Percentiles rank a stretch among this genome's conserved stretches.
These are phyloP conservation scores for Thryonomys swinderianus DNA, from an alignment of 2,113 vertebrate genomes.

Conservation along the genomic window DNA sequence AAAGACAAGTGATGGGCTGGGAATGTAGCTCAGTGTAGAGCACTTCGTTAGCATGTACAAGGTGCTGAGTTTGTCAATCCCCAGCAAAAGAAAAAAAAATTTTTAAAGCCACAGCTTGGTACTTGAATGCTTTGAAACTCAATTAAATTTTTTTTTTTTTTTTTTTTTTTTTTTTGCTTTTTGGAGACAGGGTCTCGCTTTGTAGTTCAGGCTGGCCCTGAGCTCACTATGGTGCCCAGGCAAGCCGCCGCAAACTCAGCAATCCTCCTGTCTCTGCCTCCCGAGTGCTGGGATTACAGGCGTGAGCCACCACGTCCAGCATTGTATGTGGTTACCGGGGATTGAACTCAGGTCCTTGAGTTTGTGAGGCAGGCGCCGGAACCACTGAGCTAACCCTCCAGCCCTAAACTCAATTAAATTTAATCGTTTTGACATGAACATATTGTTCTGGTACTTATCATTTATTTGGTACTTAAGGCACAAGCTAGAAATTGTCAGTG, in stretches of 20 bases:
- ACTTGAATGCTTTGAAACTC: neutral
- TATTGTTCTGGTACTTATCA: neutral
- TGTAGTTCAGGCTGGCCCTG: too few species aligned
- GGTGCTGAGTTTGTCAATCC: neutral
- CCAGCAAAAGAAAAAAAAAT: neutral
- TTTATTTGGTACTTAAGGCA: neutral
- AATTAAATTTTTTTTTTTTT: neutral
- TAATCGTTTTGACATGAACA: neutral
- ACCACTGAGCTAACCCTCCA: too few species aligned
- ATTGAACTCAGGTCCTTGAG: too few species aligned
- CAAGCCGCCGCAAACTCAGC: too few species aligned
- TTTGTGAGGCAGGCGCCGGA: too few species aligned
- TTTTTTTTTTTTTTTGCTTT: too few species aligned
- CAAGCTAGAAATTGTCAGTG: neutral
- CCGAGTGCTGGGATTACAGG: too few species aligned
- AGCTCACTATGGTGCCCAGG: too few species aligned
- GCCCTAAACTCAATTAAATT: neutral
- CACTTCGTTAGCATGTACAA: neutral
- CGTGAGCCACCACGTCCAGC: too few species aligned
- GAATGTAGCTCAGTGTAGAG: neutral
- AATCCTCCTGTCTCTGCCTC: too few species aligned
- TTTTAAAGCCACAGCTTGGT: neutral
- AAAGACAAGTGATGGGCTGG: neutral
- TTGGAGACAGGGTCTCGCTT: too few species aligned
- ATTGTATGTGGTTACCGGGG: too few species aligned